A percentile compares a stretch with the other conserved stretches of the same genome.
These are phyloP conservation scores for Eufriesea mexicana DNA, from an alignment of 1,140 invertebrate genomes.

Conservation along the genomic window DNA sequence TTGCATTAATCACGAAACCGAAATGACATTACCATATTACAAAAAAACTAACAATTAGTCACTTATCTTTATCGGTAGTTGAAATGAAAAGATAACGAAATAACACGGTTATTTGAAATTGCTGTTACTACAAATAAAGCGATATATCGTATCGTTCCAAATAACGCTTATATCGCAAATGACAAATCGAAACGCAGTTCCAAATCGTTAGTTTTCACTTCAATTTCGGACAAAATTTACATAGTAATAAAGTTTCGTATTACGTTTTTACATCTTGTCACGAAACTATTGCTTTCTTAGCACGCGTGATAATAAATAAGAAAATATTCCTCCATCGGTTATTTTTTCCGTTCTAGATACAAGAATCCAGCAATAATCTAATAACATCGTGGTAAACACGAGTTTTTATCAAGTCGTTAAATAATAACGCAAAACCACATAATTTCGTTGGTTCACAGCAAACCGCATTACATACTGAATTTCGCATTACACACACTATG, in stretches of 20 bases:
- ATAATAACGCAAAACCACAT: not conserved
- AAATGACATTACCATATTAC: not conserved
- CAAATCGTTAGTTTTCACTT: not conserved
- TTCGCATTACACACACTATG: not conserved
- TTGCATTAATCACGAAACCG: not conserved
- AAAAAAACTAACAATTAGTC: not conserved
- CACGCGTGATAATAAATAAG: not conserved
- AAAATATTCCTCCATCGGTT: too few relatives aligned
- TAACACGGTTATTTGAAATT: not conserved
- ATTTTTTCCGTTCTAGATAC: not conserved
- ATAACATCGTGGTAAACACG: too few relatives aligned
- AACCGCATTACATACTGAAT: slow-evolving; percentile 1
- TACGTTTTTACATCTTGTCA: not conserved
- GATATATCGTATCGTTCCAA: not conserved
- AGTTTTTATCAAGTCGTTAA: not conserved
- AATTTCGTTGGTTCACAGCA: not conserved
- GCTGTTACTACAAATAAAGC: not conserved
- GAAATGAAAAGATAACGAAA: not conserved
- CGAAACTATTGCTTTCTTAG: not conserved
- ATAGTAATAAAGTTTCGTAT: not conserved
- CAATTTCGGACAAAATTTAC: not conserved
- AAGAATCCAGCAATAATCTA: not conserved
- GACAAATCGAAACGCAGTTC: not conserved
- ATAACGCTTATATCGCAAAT: not conserved
- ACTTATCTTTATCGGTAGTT: not conserved